phyloP scores from a whole-genome alignment of 2,113 vertebrate species.

The Aythya baeri region DNA sequence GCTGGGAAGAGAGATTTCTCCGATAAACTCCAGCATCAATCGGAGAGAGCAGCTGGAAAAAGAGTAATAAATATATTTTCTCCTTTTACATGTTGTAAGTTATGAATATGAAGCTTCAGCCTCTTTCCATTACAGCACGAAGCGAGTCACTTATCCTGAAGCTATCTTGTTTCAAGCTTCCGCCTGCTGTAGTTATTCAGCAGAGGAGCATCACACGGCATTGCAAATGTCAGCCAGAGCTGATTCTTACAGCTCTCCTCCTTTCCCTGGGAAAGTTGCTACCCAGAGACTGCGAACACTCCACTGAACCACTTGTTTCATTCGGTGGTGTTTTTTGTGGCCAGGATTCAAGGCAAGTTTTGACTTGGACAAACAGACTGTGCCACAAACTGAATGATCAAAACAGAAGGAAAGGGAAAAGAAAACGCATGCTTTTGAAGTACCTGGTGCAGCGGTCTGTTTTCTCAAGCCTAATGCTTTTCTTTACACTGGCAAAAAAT shows the following conservation, averaged over 20 bases:
- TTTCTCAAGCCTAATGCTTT: background rate
- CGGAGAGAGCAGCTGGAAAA: constrained; percentile 4
- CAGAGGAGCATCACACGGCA: background rate
- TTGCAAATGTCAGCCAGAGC: background rate
- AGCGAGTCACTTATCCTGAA: background rate
- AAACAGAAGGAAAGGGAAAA: background rate
- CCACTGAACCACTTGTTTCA: accelerated
- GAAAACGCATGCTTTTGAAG: background rate
- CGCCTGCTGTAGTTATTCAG: background rate
- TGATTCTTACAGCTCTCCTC: accelerated
- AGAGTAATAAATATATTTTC: background rate
- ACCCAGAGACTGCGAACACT: accelerated
- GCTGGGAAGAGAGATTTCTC: background rate
- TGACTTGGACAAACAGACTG: background rate
- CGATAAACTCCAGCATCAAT: background rate
- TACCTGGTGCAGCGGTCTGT: background rate
- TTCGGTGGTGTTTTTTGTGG: background rate
- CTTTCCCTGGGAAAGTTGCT: background rate
- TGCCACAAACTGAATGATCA: background rate
- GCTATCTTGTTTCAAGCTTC: background rate
- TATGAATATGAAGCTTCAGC: background rate
- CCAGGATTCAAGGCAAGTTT: background rate
- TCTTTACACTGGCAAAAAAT: background rate
- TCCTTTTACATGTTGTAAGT: background rate
- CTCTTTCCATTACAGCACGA: background rate